Evolutionary conservation across 2,797 vertebrate genomes (phyloP).

Genomic region (Syncerus caffer): DNA sequence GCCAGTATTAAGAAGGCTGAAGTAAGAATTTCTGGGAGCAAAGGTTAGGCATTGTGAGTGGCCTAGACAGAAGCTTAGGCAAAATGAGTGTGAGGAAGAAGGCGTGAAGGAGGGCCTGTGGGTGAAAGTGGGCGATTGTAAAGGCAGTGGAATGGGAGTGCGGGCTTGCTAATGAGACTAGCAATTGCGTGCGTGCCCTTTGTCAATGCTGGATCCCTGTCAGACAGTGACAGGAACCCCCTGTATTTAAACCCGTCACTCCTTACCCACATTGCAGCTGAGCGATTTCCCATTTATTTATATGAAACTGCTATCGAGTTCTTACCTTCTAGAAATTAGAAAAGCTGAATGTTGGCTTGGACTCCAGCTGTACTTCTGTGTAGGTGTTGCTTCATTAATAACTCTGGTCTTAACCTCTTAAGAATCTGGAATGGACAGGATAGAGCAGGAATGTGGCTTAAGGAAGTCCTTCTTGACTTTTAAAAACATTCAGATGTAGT

Average conservation of each 20-base stretch:
- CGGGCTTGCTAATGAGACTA: not conserved
- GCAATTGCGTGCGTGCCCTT: not conserved
- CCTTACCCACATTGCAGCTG: not conserved
- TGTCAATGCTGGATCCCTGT: not conserved
- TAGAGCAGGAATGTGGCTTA: not conserved
- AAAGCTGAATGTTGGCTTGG: not conserved
- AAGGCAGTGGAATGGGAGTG: not conserved
- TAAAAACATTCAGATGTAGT: not conserved
- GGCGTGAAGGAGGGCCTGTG: not conserved
- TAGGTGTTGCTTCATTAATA: slow-evolving; percentile 33
- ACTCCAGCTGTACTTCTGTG: not conserved
- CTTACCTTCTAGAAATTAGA: slow-evolving; percentile 3
- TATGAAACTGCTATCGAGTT: not conserved
- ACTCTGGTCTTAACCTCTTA: not conserved
- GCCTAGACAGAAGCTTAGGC: not conserved
- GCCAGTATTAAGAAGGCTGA: not conserved
- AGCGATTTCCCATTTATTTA: not conserved
- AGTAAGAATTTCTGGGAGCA: not conserved
- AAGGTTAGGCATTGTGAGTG: not conserved
- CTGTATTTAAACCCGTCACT: not conserved
- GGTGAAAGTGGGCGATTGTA: not conserved
- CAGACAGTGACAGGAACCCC: not conserved
- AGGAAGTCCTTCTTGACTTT: not conserved
- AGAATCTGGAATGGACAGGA: not conserved
- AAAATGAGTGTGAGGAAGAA: not conserved